Percentiles rank a stretch among this genome's conserved stretches.
Conservation (phyloP, 2,888 invertebrate genomes). For the Pandemis corylana region DNA sequence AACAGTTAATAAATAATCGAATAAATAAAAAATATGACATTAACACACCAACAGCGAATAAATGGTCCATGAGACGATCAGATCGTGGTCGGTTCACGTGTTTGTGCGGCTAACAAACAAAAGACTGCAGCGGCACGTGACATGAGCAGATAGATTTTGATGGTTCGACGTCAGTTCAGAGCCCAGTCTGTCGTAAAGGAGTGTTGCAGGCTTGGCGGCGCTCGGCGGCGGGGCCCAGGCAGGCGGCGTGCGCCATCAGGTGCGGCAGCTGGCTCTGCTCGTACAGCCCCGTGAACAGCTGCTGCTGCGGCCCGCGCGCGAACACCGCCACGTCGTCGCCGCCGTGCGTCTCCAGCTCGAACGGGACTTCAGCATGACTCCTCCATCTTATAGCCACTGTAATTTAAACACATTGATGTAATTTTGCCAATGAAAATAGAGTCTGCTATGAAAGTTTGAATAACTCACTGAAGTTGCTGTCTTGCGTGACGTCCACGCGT, state of each 20-base stretch:
- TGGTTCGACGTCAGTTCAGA: no score
- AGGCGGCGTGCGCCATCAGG: slow-evolving; percentile 89
- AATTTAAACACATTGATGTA: neutral
- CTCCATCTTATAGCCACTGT: slow-evolving; percentile 55
- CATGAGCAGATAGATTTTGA: neutral
- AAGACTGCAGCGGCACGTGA: neutral
- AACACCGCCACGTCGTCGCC: slow-evolving; percentile 92
- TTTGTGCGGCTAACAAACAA: neutral
- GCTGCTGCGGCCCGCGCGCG: slow-evolving; percentile 89
- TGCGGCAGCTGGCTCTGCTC: slow-evolving; percentile 92
- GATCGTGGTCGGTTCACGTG: neutral
- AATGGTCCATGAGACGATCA: neutral
- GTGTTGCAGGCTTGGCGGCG: slow-evolving; percentile 38
- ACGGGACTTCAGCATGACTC: slow-evolving; percentile 80
- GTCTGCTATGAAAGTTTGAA: neutral
- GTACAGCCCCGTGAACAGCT: slow-evolving; percentile 89
- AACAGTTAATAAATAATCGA: no score
- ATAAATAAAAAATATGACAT: no score
- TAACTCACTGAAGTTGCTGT: slow-evolving; percentile 46
- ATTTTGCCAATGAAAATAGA: no score
- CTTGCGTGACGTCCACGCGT: slow-evolving; percentile 68
- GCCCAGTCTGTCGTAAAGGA: neutral
- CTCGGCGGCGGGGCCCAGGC: slow-evolving; percentile 85
- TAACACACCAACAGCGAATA: no score
- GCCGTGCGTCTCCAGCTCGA: slow-evolving; percentile 88